These are phyloP conservation scores for Xyrauchen texanus DNA, from an alignment of 2,113 vertebrate genomes.

Conservation along the genomic window DNA sequence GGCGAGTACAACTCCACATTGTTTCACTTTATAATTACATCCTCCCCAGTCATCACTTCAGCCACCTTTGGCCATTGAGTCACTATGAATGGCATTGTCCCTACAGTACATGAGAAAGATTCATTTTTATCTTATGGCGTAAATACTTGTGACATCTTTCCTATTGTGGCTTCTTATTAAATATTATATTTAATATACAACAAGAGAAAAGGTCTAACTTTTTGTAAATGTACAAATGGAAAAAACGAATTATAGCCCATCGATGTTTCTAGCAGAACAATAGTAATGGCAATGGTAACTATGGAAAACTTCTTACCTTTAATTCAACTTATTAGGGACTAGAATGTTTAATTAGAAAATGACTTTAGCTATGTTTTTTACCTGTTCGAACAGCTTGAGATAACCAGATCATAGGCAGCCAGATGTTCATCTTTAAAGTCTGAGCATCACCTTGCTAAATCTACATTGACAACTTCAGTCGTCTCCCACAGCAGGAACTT, in stretches of 20 bases:
- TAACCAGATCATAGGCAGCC: neutral
- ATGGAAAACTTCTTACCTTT: too few species aligned
- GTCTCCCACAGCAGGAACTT: slow-evolving; percentile 4
- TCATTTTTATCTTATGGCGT: neutral
- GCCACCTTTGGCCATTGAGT: slow-evolving; percentile 23
- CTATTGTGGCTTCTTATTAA: neutral
- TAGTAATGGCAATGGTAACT: too few species aligned
- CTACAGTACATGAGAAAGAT: slow-evolving; percentile 5
- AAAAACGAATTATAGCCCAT: too few species aligned
- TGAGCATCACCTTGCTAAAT: neutral
- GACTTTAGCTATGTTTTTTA: neutral
- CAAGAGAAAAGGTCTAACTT: too few species aligned
- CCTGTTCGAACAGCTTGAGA: slow-evolving; percentile 11
- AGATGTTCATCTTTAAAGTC: slow-evolving; percentile 12
- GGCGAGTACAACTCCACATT: slow-evolving; percentile 27
- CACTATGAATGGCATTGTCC: slow-evolving; percentile 1
- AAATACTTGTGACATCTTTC: neutral
- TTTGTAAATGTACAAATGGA: too few species aligned
- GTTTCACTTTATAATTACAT: slow-evolving; percentile 2
- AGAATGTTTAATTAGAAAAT: neutral
- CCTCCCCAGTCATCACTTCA: slow-evolving; percentile 15
- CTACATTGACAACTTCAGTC: neutral
- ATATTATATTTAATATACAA: too few species aligned
- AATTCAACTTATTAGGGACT: too few species aligned
- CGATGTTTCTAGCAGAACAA: too few species aligned